A percentile compares a stretch with the other conserved stretches of the same genome.
Evolutionary conservation across 2,888 invertebrate species (phyloP).

Genomic region (Psylliodes chrysocephalus): DNA sequence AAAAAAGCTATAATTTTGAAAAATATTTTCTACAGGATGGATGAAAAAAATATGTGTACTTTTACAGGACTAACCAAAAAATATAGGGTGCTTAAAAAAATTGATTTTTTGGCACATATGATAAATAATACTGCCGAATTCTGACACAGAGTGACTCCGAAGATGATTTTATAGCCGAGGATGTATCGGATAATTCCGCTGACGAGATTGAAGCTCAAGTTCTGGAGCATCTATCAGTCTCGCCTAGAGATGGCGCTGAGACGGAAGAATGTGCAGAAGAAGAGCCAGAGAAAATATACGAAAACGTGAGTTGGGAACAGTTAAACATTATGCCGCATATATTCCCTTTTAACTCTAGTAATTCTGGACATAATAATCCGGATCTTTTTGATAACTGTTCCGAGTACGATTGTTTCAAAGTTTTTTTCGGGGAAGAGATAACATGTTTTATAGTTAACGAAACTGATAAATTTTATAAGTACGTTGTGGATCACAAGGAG

Average conservation of each 20-base stretch:
- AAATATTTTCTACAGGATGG: no score
- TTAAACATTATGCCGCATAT: constrained; percentile 6
- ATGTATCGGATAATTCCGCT: constrained; percentile 1
- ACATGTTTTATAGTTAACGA: neutral
- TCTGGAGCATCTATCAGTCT: constrained; percentile 16
- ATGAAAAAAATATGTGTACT: no score
- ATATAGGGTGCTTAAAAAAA: no score
- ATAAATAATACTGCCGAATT: neutral
- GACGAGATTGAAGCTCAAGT: neutral
- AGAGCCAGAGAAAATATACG: constrained; percentile 17
- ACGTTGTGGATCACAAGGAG: constrained; percentile 20
- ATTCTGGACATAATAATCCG: constrained; percentile 22
- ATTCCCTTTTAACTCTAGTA: constrained; percentile 21
- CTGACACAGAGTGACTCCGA: constrained; percentile 22
- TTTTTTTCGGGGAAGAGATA: constrained; percentile 10
- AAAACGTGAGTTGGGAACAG: constrained; percentile 22
- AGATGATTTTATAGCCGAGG: constrained; percentile 23
- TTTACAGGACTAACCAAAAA: no score
- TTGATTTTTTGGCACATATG: no score
- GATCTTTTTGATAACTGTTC: no score
- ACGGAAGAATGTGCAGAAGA: constrained; percentile 17
- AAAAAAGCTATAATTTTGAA: no score
- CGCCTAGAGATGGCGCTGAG: constrained; percentile 12
- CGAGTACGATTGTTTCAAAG: constrained; percentile 14
- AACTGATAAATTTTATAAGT: constrained; percentile 14